Evolutionary conservation across 2,888 invertebrate species (phyloP), one percentile per base, ranked within the genome.

Genomic region (Epirrhoe alternata): DNA sequence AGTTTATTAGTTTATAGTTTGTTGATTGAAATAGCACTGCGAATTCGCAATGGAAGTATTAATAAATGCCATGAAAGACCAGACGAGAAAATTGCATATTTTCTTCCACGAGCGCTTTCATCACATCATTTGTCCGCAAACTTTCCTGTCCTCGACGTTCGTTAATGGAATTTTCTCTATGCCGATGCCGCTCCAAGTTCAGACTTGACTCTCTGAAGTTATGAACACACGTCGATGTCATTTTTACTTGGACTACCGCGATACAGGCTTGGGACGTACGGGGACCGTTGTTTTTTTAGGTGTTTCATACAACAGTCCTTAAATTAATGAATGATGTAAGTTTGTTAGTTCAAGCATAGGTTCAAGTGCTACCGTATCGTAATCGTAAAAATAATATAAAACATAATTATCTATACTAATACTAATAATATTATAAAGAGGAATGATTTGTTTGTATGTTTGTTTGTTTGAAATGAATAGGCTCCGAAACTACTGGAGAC

Each of bases 51-150:
- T 42, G 12, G 24, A 24, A 24, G 1, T 42, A 47, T 38, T 59
- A 59, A 47, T 10, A 16, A 53, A 54, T 31, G 30, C 47, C 6
- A 10, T 17, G 50, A 30, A 12, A 60, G 24, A 56, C 47, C 38
- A 17, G 58, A 50, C n/a, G 45, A 47, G 53, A 49, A 60, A 59
- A 60, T 61, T 60, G 58, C 45, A 58, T 64, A 53, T 61, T 64
- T 62, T 56, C 61, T 55, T 54, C 53, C 45, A 50, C 42, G 17
- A n/a, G 24, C 38, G 55, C 38, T 59, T 58, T 58, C 55, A 62
- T 60, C 57, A 62, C n/a, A 57, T 65, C 38, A 64, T 64, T 58
- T 65, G 51, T 63, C 65, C 65, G 51, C 68, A 64, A 61, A 52
- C 52, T 55, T 63, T 63, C 52, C 63, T 67, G 64, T 54, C 16